These are phyloP conservation scores for Leptogaster cylindrica DNA, from an alignment of 2,888 invertebrate genomes.

Conservation along the genomic window DNA sequence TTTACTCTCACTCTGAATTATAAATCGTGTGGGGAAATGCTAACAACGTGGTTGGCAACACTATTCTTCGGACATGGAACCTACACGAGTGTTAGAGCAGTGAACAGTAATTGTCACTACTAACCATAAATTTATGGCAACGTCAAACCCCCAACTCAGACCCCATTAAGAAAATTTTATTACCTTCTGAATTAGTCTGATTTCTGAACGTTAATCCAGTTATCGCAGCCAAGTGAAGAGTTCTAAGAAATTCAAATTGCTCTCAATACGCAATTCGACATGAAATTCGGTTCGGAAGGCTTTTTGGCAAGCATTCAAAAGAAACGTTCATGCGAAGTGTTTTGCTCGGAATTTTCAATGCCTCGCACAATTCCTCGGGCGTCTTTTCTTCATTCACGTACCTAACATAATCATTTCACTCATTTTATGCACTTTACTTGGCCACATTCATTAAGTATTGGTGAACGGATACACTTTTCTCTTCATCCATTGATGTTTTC, in stretches of 20 bases:
- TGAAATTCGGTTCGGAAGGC: too few relatives aligned
- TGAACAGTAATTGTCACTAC: conserved; percentile 10
- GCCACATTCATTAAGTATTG: conserved; percentile 17
- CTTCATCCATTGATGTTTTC: conserved; percentile 39
- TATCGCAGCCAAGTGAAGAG: too few relatives aligned
- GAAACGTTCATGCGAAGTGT: conserved; percentile 19
- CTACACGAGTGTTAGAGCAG: too few relatives aligned
- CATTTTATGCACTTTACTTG: conserved; percentile 17
- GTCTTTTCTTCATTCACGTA: conserved; percentile 21
- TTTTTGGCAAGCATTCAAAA: too few relatives aligned
- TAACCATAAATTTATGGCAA: conserved; percentile 35
- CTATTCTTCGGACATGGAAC: neutral
- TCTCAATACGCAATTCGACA: too few relatives aligned
- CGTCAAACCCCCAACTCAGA: conserved; percentile 24
- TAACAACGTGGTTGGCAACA: neutral
- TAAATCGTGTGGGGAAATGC: too few relatives aligned
- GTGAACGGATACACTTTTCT: conserved; percentile 35
- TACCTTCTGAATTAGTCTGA: conserved; percentile 21
- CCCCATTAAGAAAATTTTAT: conserved; percentile 17
- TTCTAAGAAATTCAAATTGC: too few relatives aligned
- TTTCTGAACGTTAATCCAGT: too few relatives aligned
- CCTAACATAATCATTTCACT: conserved; percentile 16
- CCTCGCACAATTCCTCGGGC: conserved; percentile 10
- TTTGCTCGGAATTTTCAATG: neutral
- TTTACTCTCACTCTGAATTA: too few relatives aligned